Base-by-base conservation (phyloP, 2,888 invertebrate species). In the Cephus rjabovi region DNA sequence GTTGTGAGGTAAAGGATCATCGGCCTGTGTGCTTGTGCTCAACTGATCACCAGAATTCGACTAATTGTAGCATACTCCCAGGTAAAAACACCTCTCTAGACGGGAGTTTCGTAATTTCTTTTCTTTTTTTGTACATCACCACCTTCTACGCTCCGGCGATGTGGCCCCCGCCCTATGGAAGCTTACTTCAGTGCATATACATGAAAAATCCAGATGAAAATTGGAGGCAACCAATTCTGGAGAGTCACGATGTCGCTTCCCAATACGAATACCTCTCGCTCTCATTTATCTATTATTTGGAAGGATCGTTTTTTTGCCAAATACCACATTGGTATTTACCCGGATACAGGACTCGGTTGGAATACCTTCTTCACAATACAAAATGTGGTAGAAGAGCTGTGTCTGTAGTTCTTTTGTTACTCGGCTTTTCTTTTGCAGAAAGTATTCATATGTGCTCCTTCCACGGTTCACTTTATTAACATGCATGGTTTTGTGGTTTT, bases 1-100 rank as follows among this genome's bases (percentile, higher is more conserved):
- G 89, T 82, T 94, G 94, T 91, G 91, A 91, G 83, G 93, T 93
- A 79, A 88, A 92, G 82, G 92, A 92, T 86, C 94, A 94, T 89
- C 92, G 92, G 87, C 92, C 93, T 84, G 92, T 93, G 92, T 94
- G 94, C 92, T 92, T 92, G 91, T 94, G 94, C 91, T 92, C 93
- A 88, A 91, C 87, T 89, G 80, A 88, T 84, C 86, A 86, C 85
- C 86, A 84, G 88, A 90, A 87, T 84, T 88, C 91, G 87, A 86
- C 90, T 90, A 93, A 92, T 92, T 94, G 94, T 93, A 93, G 92
- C 91, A 90, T 92, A 89, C 92, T 92, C 92, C 93, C 94, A 94
- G 94, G 94, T 94, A 94, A 94, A 92, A 84, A 83, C 81, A 83
- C 82, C 77, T 82, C 78, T 80, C 77, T 83, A 75, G 78, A 81